Base-by-base conservation (phyloP, 2,113 vertebrate genomes). In the Chloebia gouldiae region DNA sequence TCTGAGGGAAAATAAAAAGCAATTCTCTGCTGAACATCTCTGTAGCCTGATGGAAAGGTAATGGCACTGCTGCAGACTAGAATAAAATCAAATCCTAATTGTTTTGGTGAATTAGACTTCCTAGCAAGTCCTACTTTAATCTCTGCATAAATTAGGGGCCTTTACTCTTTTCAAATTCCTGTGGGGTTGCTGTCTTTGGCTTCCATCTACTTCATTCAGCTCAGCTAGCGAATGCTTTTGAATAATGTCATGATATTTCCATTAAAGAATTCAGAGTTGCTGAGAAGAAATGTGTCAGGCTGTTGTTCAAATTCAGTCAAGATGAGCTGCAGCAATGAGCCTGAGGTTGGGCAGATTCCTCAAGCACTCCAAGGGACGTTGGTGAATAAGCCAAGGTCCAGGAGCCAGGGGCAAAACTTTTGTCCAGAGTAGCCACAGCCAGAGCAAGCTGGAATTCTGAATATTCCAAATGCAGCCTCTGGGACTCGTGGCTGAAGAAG, bases 81-180 rank as follows among this genome's bases (percentile, higher is more conserved):
- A 97, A 97, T 63, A 96, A 94, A 96, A 97, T 94, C 84, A 97
- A 96, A 94, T 93, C 93, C 96, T 97, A 97, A 98, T 97, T 98
- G 82, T 97, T 98, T 96, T 96, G 83, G 91, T 97, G 95, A 96
- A 96, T 94, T 95, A 95, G 90, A 96, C 91, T 96, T 97, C 86
- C 85, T 88, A 96, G 53, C 47, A 87, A 92, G 70, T 84, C 63
- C 50, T 89, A 54, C 81, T 96, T 96, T 96, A 95, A 91, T 91
- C 40, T 91, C 59, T 23, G 87, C 96, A 97, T 97, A 98, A 96
- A 96, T 97, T 97, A 95, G 77, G 79, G 81, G 85, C 72, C 81
- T 94, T 97, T 95, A 45, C 92, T 91, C 45, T 95, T 66, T 91
- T 97, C 78, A 84, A 12, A 97, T 97, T 98, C 97, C 97, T 96